A percentile compares a stretch with the other conserved stretches of the same genome.
phyloP scores from a whole-genome alignment of 2,888 invertebrate genomes.

The Pollenia angustigena region DNA sequence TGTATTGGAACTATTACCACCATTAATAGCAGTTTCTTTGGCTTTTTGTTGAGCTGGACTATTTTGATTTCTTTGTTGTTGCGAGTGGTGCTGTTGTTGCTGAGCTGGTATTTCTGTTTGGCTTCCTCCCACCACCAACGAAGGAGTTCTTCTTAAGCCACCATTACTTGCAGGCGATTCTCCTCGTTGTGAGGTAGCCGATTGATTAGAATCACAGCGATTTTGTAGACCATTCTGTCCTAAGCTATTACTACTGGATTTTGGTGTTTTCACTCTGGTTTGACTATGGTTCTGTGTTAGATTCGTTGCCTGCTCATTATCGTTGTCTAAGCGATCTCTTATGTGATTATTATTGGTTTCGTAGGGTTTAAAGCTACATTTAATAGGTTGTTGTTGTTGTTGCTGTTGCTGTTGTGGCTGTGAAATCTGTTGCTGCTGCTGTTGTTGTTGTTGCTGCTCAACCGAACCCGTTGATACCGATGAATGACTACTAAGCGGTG shows the following conservation, averaged over 20 bases:
- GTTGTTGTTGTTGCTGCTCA: slow-evolving; percentile 76
- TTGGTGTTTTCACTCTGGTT: slow-evolving; percentile 81
- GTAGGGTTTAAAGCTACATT: slow-evolving; percentile 91
- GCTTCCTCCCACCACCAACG: slow-evolving; percentile 70
- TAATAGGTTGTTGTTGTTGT: slow-evolving; percentile 79
- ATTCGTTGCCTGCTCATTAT: slow-evolving; percentile 77
- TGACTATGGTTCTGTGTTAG: slow-evolving; percentile 75
- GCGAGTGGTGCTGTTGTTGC: slow-evolving; percentile 78
- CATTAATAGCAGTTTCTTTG: slow-evolving; percentile 70
- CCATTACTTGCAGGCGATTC: slow-evolving; percentile 80
- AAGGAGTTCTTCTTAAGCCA: slow-evolving; percentile 77
- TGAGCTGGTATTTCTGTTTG: slow-evolving; percentile 71
- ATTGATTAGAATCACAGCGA: slow-evolving; percentile 91
- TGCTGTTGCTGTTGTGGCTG: slow-evolving; percentile 87
- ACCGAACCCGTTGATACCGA: slow-evolving; percentile 85
- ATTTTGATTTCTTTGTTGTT: slow-evolving; percentile 74
- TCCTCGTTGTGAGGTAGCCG: slow-evolving; percentile 86
- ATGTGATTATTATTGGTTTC: slow-evolving; percentile 87
- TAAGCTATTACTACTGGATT: slow-evolving; percentile 74
- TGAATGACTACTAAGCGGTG: slow-evolving; percentile 84
- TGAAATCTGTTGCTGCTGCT: slow-evolving; percentile 85
- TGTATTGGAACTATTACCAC: slow-evolving; percentile 27
- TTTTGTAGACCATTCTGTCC: slow-evolving; percentile 73
- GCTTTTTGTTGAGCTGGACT: slow-evolving; percentile 70
- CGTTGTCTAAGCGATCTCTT: slow-evolving; percentile 83